phyloP scores from a whole-genome alignment of 2,797 vertebrate genomes.

The Melanotaenia parkinsoni region DNA sequence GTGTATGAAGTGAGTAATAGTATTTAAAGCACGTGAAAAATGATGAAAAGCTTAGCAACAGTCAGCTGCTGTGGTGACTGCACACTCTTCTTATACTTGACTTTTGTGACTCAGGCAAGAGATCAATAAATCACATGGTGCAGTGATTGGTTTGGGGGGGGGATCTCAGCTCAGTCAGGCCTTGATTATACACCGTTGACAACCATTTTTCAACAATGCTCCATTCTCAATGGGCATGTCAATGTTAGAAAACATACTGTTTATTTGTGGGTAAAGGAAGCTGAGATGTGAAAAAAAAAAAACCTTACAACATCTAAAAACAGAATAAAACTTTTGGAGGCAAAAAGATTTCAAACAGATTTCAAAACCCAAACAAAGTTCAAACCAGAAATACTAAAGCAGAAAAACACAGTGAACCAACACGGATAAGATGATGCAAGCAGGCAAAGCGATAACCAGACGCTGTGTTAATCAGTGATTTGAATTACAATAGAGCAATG shows the following conservation, averaged over 20 bases:
- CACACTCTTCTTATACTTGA: conserved; percentile 3
- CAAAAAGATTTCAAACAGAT: background rate
- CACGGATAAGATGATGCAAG: too few species aligned
- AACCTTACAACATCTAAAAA: background rate
- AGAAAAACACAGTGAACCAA: too few species aligned
- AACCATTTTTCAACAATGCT: conserved; percentile 22
- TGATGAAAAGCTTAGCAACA: conserved; percentile 5
- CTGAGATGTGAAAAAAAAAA: background rate
- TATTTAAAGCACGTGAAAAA: background rate
- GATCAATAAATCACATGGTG: conserved; percentile 44
- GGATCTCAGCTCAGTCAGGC: conserved; percentile 2
- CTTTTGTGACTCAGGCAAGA: conserved; percentile 19
- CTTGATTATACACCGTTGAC: conserved; percentile 16
- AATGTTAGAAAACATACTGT: background rate
- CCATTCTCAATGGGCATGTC: conserved; percentile 1
- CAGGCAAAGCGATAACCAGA: background rate
- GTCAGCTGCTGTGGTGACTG: background rate
- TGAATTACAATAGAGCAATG: background rate
- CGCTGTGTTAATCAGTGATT: background rate
- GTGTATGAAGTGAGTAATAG: background rate
- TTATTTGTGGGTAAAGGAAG: conserved; percentile 14
- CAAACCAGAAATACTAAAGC: background rate
- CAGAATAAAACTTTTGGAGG: background rate
- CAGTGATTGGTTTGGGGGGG: conserved; percentile 8
- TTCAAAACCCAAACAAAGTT: background rate